Evolutionary conservation across 2,888 invertebrate genomes (phyloP).

Genomic region (Melinaea menophilus): DNA sequence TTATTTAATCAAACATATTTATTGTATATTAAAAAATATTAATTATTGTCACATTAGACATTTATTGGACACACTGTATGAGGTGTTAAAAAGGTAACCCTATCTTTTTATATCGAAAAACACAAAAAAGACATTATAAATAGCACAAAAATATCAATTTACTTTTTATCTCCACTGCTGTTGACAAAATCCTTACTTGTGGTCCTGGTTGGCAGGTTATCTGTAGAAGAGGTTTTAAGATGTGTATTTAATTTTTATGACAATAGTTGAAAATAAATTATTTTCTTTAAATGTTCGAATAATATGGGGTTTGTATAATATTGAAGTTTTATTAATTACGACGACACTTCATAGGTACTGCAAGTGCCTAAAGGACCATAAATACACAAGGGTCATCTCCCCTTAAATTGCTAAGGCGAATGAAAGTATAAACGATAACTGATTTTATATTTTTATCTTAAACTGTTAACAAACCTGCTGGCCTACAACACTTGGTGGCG

Average conservation of each 20-base stretch:
- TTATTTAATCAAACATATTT: neutral
- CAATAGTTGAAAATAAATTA: neutral
- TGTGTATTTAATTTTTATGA: neutral
- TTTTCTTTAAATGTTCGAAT: neutral
- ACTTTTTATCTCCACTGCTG: conserved; percentile 52
- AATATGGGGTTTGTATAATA: neutral
- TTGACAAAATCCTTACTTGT: conserved; percentile 66
- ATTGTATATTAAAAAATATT: neutral
- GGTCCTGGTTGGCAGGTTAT: conserved; percentile 62
- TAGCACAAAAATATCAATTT: conserved; percentile 5
- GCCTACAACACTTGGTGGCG: conserved; percentile 45
- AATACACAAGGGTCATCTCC: no score
- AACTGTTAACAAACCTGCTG: conserved; percentile 40
- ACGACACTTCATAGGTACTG: no score
- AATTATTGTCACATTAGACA: neutral
- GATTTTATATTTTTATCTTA: neutral
- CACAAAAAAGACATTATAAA: neutral
- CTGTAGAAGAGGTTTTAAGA: conserved; percentile 36
- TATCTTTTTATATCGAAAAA: no score
- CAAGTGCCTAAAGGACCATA: no score
- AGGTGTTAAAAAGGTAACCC: neutral
- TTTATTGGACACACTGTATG: neutral
- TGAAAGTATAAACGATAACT: no score
- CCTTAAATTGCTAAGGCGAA: no score
- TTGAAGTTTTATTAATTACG: no score